Evolutionary conservation across 2,113 vertebrate species (phyloP).

Genomic region (Ellobius talpinus): DNA sequence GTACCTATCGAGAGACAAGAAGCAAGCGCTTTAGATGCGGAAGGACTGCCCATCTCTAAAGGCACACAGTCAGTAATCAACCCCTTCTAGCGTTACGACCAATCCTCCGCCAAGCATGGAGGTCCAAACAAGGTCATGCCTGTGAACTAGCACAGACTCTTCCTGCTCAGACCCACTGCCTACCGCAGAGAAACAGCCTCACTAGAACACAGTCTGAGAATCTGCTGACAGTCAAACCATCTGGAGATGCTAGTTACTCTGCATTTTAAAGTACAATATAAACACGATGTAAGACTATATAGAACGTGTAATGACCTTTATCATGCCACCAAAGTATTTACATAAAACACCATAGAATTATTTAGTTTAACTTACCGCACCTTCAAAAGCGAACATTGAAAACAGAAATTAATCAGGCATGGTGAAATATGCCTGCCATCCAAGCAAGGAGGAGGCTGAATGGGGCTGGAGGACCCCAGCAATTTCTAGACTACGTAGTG

Average conservation of each 20-base stretch:
- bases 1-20: slow-evolving; percentile 89
- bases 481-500: background rate
- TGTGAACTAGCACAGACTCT: background rate
- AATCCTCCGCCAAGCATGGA: background rate
- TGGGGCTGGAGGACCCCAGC: no score
- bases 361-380: background rate
- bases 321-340: background rate
- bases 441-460: background rate
- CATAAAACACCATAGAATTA: slow-evolving; percentile 8
- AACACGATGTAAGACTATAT: background rate
- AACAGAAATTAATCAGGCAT: background rate
- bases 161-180: background rate
- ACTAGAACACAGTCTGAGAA: background rate
- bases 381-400: slow-evolving; percentile 34
- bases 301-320: background rate
- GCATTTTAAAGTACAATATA: background rate
- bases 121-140: slow-evolving; percentile 13
- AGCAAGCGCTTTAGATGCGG: slow-evolving; percentile 44
- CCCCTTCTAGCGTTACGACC: background rate
- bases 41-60: slow-evolving; percentile 45
- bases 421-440: background rate
- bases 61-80: background rate
- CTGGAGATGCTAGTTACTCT: slow-evolving; percentile 14
- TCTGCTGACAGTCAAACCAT: background rate
- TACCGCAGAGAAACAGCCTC: background rate